Evolutionary conservation across 2,113 vertebrate genomes (phyloP), one percentile per base, ranked within the genome.

Genomic region (Cavia porcellus): DNA sequence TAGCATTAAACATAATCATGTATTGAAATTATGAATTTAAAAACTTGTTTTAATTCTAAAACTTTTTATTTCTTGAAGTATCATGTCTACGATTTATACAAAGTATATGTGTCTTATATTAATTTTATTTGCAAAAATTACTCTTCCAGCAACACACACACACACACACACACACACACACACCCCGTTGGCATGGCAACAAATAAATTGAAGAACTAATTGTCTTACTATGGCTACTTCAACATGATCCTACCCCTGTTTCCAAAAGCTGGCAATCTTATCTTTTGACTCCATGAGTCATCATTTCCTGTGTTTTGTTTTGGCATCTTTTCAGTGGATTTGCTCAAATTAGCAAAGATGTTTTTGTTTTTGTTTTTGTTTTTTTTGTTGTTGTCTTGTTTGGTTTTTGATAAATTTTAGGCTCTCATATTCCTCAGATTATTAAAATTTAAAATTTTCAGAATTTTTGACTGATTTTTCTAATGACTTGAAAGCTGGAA

Each of bases 111-210:
- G 12, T 5, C 20, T 9, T 35, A 55, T 52, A 66, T 88, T 90
- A 57, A 61, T 92, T 85, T 85, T 87, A 70, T 83, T 92, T 77
- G 19, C 4, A 87, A 87, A 50, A 82, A 38, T 96, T 50, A 38
- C 24, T 68, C 22, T 85, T 62, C 2, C 2, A 89, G n/a, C 30
- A 83, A 90, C 7, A n/a, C 1, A 61, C 12, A 24, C 5, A 52
- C 75, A 86, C 30, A 74, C 24, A 57, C n/a, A 72, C 70, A 74
- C 70, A 42, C 19, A 24, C 19, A 35, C 32, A 47, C 24, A 57
- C 13, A 0, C 38, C 38, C 38, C 38, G 38, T 38, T 38, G 38
- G 10, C 5, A 7, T 20, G 70, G n/a, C 12, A 72, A 86, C 5
- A 32, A 8, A 6, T 87, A 28, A 11, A 88, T 25, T n/a, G 52